phyloP scores from a whole-genome alignment of 2,888 invertebrate genomes.

The Schizaphis graminum region DNA sequence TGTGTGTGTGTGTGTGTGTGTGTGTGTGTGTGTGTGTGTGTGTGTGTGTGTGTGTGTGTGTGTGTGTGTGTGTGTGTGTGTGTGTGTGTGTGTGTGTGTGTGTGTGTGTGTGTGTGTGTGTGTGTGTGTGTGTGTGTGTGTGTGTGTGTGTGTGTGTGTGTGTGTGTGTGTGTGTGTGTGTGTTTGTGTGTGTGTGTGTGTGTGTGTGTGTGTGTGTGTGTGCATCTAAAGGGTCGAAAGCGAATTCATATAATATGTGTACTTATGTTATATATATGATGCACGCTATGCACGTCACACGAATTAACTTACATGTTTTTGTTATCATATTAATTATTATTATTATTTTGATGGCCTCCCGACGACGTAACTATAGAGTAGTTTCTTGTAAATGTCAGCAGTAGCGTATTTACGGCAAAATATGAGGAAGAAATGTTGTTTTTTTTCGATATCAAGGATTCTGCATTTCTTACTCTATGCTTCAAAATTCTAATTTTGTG shows the following conservation, averaged over 20 bases:
- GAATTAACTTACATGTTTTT: background rate
- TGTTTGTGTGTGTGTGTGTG: background rate
- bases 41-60: background rate
- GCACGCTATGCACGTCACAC: background rate
- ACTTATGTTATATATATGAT: background rate
- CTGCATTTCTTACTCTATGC: background rate
- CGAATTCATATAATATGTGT: background rate
- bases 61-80: background rate
- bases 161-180: background rate
- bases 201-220: background rate
- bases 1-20: background rate
- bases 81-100: background rate
- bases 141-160: background rate
- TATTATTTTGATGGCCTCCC: background rate
- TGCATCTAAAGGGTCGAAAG: background rate
- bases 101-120: background rate
- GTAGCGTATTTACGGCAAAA: background rate
- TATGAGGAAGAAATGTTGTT: background rate
- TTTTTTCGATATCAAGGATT: background rate
- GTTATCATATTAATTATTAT: conserved; percentile 17
- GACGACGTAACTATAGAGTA: background rate
- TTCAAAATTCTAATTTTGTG: background rate
- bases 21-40: background rate
- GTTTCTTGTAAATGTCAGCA: background rate
- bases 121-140: background rate